These are phyloP conservation scores for Drosophila mauritiana DNA, from an alignment of 1,140 invertebrate species.

Conservation along the genomic window DNA sequence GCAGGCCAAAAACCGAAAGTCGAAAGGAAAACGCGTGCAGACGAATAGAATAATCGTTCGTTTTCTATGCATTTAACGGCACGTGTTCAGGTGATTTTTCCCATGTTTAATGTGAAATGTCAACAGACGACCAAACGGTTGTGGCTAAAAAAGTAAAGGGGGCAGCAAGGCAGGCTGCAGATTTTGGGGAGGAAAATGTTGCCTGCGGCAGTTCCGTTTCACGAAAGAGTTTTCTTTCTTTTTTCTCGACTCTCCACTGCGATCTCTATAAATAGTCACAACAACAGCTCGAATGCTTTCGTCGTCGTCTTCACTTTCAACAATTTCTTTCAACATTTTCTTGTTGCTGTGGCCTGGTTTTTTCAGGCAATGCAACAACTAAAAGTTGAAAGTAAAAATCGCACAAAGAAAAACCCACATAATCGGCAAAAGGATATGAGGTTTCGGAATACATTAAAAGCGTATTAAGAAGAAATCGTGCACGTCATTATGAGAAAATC, in stretches of 20 bases:
- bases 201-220: slow-evolving; percentile 49
- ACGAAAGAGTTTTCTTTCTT: slow-evolving; percentile 49
- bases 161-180: no score
- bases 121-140: slow-evolving; percentile 32
- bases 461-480: background rate
- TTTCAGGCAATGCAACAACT: slow-evolving; percentile 9
- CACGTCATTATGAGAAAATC: slow-evolving; percentile 11
- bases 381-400: slow-evolving; percentile 33
- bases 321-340: slow-evolving; percentile 52
- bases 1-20: background rate
- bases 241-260: slow-evolving; percentile 34
- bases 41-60: slow-evolving; percentile 34
- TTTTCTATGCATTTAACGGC: slow-evolving; percentile 33
- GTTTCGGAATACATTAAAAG: slow-evolving; percentile 3
- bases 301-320: slow-evolving; percentile 46
- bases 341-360: slow-evolving; percentile 54
- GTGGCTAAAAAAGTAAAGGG: slow-evolving; percentile 3
- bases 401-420: slow-evolving; percentile 5
- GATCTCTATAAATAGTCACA: slow-evolving; percentile 53
- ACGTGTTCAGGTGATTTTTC: slow-evolving; percentile 33
- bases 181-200: slow-evolving; percentile 2
- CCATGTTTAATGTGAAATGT: slow-evolving; percentile 30
- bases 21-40: slow-evolving; percentile 34
- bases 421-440: slow-evolving; percentile 2
- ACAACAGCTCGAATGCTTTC: slow-evolving; percentile 21